Evolutionary conservation across 2,888 invertebrate genomes (phyloP).

Genomic region (Macrosiphum euphorbiae): DNA sequence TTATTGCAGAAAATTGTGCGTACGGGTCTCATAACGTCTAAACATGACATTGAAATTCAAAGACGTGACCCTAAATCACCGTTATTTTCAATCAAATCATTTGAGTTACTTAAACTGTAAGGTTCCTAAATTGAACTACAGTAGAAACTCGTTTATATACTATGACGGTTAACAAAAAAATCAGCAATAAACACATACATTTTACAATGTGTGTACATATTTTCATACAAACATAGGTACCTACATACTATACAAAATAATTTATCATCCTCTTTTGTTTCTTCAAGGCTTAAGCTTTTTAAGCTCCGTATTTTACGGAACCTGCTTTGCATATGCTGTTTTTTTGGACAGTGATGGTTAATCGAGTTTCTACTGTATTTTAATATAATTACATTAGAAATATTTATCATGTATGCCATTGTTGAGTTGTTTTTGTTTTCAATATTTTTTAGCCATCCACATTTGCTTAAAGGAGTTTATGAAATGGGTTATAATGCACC

Average conservation of each 20-base stretch:
- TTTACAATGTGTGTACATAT: too few species aligned
- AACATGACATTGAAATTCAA: conserved; percentile 85
- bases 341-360: too few species aligned
- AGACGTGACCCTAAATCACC: conserved; percentile 94
- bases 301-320: too few species aligned
- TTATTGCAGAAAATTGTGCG: conserved; percentile 91
- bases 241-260: too few species aligned
- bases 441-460: conserved; percentile 80
- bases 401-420: neutral
- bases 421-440: neutral
- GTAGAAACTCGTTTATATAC: too few species aligned
- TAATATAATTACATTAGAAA: neutral
- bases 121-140: conserved; percentile 67
- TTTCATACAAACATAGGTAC: too few species aligned
- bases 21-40: conserved; percentile 88
- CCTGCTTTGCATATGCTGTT: too few species aligned
- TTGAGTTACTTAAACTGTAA: conserved; percentile 87
- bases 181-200: too few species aligned
- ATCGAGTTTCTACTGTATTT: too few species aligned
- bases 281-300: too few species aligned
- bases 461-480: conserved; percentile 92
- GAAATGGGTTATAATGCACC: conserved; percentile 99
- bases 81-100: conserved; percentile 92
- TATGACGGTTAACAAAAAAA: too few species aligned
- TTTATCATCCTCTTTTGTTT: too few species aligned